Base-by-base conservation (phyloP, 2,888 invertebrate genomes). In the Rapana venosa region DNA sequence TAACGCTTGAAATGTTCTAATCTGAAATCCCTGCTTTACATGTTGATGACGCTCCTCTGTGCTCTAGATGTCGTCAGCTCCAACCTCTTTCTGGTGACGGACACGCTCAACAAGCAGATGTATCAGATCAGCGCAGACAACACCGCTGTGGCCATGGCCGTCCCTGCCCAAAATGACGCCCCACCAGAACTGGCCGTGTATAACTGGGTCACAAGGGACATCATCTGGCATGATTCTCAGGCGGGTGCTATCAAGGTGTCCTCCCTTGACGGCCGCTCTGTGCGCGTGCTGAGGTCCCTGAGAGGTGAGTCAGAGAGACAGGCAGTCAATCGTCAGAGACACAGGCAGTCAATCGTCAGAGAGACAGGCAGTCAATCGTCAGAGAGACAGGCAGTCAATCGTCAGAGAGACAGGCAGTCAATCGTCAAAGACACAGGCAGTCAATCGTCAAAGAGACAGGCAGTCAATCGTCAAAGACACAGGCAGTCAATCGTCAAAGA, bases 181-280 rank as follows among this genome's bases (percentile, higher is more conserved):
- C 70, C 11, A 13, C 89, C 85, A 2, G 56, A 84, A 22, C n/a
- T 47, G 36, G 32, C 32, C 11, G 47, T 47, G n/a, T 89, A 26
- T n/a, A 89, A 74, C 83, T 47, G 32, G 22, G 30, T 15, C 36
- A 89, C 85, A 47, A 32, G 84, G 66, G 74, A 89, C 36, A 84
- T 89, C 36, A 74, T 89, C 47, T 89, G 89, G 89, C 85, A 70
- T 17, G 89, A 89, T 74, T 47, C 36, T 11, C 11, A n/a, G 17
- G 84, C 70, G 0, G 70, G 36, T 0, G 89, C 74, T 15, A 89
- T 89, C 56, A 89, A 89, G 56, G 47, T 30, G 70, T 89, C 89
- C 2, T 17, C 47, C 58, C 74, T 85, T 6, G 30, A 85, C 36
- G 89, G 85, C 11, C 30, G 58, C 6, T 56, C 70, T 1, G 30